These are phyloP conservation scores for Ennomos fuscantarius DNA, from an alignment of 2,888 invertebrate genomes.

Conservation along the genomic window DNA sequence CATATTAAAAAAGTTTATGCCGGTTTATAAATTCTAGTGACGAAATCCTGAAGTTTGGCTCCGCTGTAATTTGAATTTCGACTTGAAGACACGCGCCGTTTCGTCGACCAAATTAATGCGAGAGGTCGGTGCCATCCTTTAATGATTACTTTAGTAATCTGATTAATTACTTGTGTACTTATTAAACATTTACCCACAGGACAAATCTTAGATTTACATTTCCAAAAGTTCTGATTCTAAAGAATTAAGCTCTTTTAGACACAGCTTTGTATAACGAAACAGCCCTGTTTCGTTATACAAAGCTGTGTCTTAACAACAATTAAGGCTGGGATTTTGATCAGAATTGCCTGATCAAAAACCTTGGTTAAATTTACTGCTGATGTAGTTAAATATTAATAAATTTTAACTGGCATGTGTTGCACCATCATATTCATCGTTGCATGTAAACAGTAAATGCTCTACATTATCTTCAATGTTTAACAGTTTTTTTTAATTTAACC, in stretches of 20 bases:
- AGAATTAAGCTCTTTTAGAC: slow-evolving; percentile 7
- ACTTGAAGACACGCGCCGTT: slow-evolving; percentile 36
- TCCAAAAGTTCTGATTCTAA: slow-evolving; percentile 2
- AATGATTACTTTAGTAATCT: slow-evolving; percentile 33
- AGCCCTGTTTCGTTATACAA: too few species aligned
- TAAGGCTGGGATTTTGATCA: too few species aligned
- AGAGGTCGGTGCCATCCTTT: slow-evolving; percentile 24
- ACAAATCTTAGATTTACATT: slow-evolving; percentile 23
- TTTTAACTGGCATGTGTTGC: too few species aligned
- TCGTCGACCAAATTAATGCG: slow-evolving; percentile 39
- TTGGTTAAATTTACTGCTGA: too few species aligned
- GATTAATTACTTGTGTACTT: slow-evolving; percentile 32
- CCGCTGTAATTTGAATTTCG: slow-evolving; percentile 43
- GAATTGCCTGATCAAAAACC: too few species aligned
- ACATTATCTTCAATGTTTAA: too few species aligned
- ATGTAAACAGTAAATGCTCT: too few species aligned
- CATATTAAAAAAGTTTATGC: slow-evolving; percentile 52
- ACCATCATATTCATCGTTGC: too few species aligned
- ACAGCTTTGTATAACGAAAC: background rate
- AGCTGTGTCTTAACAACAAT: too few species aligned
- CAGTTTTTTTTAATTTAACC: too few species aligned
- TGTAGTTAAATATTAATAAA: too few species aligned
- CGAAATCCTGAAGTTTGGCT: slow-evolving; percentile 41
- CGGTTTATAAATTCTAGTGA: slow-evolving; percentile 45
- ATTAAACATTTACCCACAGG: slow-evolving; percentile 19